Conservation (phyloP, 2,888 invertebrate genomes). For the Arenicola marina region DNA sequence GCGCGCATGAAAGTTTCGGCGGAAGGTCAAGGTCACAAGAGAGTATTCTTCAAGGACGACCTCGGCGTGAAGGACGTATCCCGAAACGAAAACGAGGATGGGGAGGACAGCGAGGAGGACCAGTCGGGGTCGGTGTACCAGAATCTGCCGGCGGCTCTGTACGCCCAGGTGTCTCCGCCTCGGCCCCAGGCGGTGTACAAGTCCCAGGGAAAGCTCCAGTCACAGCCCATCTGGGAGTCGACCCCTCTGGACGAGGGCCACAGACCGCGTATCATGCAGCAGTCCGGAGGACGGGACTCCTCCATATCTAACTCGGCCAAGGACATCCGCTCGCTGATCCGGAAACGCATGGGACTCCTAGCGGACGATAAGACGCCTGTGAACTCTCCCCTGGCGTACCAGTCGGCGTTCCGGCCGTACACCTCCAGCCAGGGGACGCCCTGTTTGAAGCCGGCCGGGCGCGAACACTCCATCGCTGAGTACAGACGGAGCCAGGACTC, state of each 20-base stretch:
- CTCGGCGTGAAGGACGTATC: background rate
- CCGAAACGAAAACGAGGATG: background rate
- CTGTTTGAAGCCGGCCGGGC: background rate
- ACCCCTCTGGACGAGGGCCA: background rate
- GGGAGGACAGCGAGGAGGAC: background rate
- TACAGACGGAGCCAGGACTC: background rate
- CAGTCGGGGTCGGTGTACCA: background rate
- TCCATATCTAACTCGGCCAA: background rate
- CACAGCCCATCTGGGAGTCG: background rate
- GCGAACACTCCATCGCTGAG: background rate
- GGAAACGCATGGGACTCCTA: background rate
- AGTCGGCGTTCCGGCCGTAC: conserved; percentile 2
- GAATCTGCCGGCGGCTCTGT: background rate
- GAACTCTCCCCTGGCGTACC: background rate
- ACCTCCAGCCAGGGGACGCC: background rate
- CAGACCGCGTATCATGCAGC: background rate
- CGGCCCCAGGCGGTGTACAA: background rate
- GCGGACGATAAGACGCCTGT: background rate
- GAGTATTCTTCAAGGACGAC: no score
- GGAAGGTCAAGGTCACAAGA: no score
- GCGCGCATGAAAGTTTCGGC: no score
- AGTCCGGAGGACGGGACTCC: no score
- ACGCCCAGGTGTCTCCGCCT: conserved; percentile 6
- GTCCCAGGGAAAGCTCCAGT: background rate
- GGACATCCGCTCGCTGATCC: background rate